Base-by-base conservation (phyloP, 2,113 vertebrate species). In the Scophthalmus maximus region DNA sequence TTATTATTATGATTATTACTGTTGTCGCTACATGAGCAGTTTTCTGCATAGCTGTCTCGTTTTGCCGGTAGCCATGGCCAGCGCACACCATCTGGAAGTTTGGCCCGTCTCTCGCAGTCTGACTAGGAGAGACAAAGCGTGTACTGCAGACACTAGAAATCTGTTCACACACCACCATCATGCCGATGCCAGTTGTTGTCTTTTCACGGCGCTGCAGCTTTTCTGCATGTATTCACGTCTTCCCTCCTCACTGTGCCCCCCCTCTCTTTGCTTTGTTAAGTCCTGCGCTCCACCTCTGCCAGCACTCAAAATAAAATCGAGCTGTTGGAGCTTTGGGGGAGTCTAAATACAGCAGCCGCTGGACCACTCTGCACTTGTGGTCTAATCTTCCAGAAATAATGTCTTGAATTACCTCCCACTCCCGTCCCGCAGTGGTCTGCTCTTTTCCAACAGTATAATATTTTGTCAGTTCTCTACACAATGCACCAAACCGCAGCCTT, bases 51-150 rank as follows among this genome's bases (percentile, higher is more conserved):
- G 70, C 63, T 26, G 40, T 82, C 84, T 88, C 73, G 61, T 88
- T 91, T 85, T 83, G 65, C 73, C 27, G 57, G 70, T 79, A 62
- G 81, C 89, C 64, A 67, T 82, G 83, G 89, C 87, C 79, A 44
- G 79, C 18, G 68, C 51, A 23, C 51, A 67, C 87, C 91, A 89
- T 92, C 91, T 93, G 91, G 77, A 85, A 74, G 47, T 61, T 50
- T 65, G 82, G 78, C 74, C n/a, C 72, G 18, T 53, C 67, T 75
- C 55, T 62, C 49, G 51, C 69, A 56, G 75, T 78, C 82, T 65
- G 61, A 84, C 72, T 80, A 63, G 58, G 73, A 70, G 51, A 74
- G 81, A 72, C 70, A 71, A 83, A 75, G 51, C 36, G 15, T 11
- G 30, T 36, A 6, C 49, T 51, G 77, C 61, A 72, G 49, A 61